Percentiles rank a stretch among this genome's conserved stretches.
Evolutionary conservation across 2,113 vertebrate genomes (phyloP).

Genomic region (Melanerpes aurifrons): DNA sequence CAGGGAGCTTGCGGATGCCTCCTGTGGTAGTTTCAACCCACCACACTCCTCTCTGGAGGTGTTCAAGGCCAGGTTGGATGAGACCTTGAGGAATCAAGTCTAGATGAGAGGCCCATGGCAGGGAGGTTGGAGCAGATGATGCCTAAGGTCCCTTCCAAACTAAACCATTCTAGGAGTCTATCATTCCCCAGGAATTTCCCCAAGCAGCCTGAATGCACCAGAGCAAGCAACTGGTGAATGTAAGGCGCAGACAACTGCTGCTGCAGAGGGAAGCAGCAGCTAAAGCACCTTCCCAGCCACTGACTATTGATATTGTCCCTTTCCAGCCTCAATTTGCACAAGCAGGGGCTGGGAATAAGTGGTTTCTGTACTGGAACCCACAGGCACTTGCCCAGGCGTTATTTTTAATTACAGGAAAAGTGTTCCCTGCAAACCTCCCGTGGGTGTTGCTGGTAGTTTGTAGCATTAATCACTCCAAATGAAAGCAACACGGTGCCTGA

Average conservation of each 20-base stretch:
- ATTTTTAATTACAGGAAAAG: neutral
- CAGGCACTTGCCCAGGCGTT: accelerated
- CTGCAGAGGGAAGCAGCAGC: neutral
- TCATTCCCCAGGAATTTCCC: neutral
- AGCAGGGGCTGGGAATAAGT: neutral
- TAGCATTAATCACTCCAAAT: neutral
- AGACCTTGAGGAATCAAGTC: too few species aligned
- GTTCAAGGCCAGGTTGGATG: too few species aligned
- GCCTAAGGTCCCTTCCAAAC: too few species aligned
- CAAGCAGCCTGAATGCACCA: neutral
- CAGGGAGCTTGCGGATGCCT: too few species aligned
- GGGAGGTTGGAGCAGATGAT: too few species aligned
- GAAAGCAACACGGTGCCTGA: accelerated
- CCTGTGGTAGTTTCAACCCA: too few species aligned
- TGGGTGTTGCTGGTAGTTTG: neutral
- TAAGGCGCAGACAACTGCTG: neutral
- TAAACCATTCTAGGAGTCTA: too few species aligned
- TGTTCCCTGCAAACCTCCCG: neutral
- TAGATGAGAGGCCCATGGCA: too few species aligned
- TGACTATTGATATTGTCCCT: neutral
- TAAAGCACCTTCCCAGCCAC: neutral
- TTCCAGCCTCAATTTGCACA: neutral
- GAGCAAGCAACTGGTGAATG: neutral
- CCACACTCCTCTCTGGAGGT: too few species aligned
- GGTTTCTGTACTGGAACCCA: neutral